Evolutionary conservation across 1,140 invertebrate genomes (phyloP), one percentile per base, ranked within the genome.

Genomic region (Dinothrombium tinctorium): DNA sequence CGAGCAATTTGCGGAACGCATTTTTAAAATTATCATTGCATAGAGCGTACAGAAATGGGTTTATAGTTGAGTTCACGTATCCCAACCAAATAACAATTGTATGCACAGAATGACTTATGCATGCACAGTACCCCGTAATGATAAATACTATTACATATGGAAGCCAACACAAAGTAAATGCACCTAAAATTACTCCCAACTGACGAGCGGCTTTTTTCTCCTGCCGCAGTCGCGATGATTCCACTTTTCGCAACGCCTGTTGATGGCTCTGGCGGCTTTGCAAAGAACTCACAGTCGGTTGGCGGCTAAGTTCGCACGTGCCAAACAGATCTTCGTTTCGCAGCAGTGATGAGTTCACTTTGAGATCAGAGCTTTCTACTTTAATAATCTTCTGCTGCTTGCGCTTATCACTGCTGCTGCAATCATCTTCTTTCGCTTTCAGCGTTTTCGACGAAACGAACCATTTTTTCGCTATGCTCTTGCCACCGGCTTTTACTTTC

Each of bases 201-300:
- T 71, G 71, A 32, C 66, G 55, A 2, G 69, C 70, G 6, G 69
- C 69, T 53, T 72, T 67, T 46, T 69, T 68, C 45, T 71, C 69
- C 44, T 69, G 68, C 19, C 56, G 55, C 15, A 68, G 49, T 26
- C 43, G 22, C 5, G 44, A 45, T 12, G 29, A 35, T 32, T 45
- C 44, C 20, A 43, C 40, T 25, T 40, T 19, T 14, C 33, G 15
- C n/a, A 45, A 14, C n/a, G 15, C 43, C 26, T 42, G 31, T n/a
- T 14, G 24, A 25, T 45, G 44, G 31, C 19, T 12, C 26, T 38
- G 37, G n/a, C n/a, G 7, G n/a, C 7, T 8, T n/a, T n/a, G n/a
- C n/a, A n/a, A n/a, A n/a, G n/a, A n/a, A n/a, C n/a, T n/a, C n/a
- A n/a, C n/a, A n/a, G n/a, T n/a, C n/a, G n/a, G n/a, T n/a, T n/a